These are phyloP conservation scores for Todus mexicanus DNA, from an alignment of 2,797 vertebrate genomes.

Conservation along the genomic window DNA sequence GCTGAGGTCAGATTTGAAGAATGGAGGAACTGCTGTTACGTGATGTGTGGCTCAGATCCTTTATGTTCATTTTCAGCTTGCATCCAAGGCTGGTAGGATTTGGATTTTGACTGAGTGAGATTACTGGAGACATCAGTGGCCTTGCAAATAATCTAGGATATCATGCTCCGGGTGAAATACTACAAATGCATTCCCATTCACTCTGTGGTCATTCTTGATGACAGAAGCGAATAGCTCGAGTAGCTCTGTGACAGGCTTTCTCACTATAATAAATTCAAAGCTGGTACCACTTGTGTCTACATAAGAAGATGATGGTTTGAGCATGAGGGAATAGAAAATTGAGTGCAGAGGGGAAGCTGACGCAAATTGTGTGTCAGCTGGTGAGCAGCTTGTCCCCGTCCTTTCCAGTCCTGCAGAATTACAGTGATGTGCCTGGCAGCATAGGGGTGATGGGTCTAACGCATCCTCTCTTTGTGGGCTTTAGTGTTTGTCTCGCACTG, in stretches of 20 bases:
- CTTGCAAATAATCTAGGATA: not conserved
- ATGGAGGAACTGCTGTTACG: not conserved
- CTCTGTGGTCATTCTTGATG: not conserved
- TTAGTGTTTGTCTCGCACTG: not conserved
- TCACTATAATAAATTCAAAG: not conserved
- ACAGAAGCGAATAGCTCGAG: not conserved
- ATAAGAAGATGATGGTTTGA: not conserved
- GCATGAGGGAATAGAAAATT: not conserved
- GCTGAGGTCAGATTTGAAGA: not conserved
- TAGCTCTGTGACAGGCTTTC: not conserved
- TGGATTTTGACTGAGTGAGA: not conserved
- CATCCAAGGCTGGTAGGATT: not conserved
- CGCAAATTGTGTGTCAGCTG: not conserved
- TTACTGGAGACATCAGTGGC: not conserved
- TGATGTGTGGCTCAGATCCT: not conserved
- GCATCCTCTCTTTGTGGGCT: not conserved
- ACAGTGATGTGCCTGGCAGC: not conserved
- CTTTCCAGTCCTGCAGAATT: not conserved
- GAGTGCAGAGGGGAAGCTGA: not conserved
- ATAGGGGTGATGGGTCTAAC: not conserved
- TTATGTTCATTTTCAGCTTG: not conserved
- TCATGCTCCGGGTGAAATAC: rapidly evolving
- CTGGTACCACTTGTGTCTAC: not conserved
- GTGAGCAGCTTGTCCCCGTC: not conserved
- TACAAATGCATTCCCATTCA: not conserved